Base-by-base conservation (phyloP, 1,140 invertebrate genomes). In the Dryas iulia region DNA sequence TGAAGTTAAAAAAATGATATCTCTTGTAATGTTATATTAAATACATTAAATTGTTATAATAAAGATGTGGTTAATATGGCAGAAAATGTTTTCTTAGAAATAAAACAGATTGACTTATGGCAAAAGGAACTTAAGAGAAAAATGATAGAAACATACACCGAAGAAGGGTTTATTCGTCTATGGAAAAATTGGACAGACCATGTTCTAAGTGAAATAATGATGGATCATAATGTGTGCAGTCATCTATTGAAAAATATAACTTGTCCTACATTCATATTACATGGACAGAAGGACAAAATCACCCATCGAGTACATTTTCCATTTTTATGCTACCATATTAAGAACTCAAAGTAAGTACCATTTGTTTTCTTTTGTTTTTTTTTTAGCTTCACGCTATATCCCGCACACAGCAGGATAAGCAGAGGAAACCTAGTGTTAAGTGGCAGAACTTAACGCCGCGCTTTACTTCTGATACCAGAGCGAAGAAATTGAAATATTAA, bases 211-310 rank as follows among this genome's bases (percentile, higher is more conserved):
- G 14, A 14, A 1, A 39, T 39, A n/a, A n/a, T 14, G 7, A 14
- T 0, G 5, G 78, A 75, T n/a, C 76, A 78, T n/a, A 91, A 98
- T 77, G 94, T 98, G 67, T 98, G 96, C 84, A 94, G 93, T 60
- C 78, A 91, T 0, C 80, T 92, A 2, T 73, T 98, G 2, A 78
- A 92, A 1, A 91, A 95, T 78, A 94, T 96, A 70, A 88, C 93
- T 31, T 96, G 95, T 74, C 95, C 95, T 0, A 97, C 96, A n/a
- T 93, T 97, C 6, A 95, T 98, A 69, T 74, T 98, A 24, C 96
- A 98, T 81, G 97, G 97, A 0, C 91, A 93, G 47, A 96, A 97
- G 82, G 97, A 98, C 91, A 92, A 94, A 0, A 89, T 97, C 84
- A 94, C 98, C 12, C 92, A 94, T 0, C 76, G 85, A 24, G 93